A percentile compares a stretch with the other conserved stretches of the same genome.
phyloP scores from a whole-genome alignment of 2,888 invertebrate species.

The Panzeria rudis region DNA sequence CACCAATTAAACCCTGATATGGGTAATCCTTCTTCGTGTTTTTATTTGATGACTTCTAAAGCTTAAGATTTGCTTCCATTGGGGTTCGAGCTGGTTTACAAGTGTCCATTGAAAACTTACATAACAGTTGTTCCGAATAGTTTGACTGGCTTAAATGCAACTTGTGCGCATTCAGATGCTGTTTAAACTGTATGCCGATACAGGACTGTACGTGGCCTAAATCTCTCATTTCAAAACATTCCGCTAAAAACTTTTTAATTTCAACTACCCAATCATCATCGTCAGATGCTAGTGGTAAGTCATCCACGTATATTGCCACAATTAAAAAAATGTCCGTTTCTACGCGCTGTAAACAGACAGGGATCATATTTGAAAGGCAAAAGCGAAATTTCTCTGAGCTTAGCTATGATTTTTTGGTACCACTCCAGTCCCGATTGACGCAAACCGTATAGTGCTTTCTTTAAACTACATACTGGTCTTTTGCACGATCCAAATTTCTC shows the following conservation, averaged over 20 bases:
- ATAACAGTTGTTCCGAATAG: conserved; percentile 54
- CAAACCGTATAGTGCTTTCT: conserved; percentile 64
- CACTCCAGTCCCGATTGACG: conserved; percentile 63
- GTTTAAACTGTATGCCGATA: conserved; percentile 61
- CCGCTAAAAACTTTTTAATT: conserved; percentile 47
- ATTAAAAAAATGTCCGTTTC: conserved; percentile 49
- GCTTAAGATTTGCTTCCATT: conserved; percentile 52
- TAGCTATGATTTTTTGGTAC: conserved; percentile 51
- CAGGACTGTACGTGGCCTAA: conserved; percentile 57
- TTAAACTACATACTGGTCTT: conserved; percentile 57
- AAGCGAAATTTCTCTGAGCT: conserved; percentile 56
- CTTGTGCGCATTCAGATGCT: neutral
- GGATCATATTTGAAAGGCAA: conserved; percentile 62
- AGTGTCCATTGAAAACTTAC: conserved; percentile 51
- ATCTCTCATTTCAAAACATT: conserved; percentile 70
- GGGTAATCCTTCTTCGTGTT: neutral
- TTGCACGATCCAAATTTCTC: neutral
- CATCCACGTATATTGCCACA: conserved; percentile 71
- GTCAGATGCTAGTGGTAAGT: conserved; percentile 67
- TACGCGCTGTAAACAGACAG: conserved; percentile 55
- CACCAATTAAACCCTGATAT: neutral
- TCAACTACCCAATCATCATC: conserved; percentile 44
- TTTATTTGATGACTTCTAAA: conserved; percentile 4
- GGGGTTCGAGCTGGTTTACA: conserved; percentile 63
- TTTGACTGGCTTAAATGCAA: conserved; percentile 29